Evolutionary conservation across 2,113 vertebrate genomes (phyloP).

Genomic region (Semnopithecus entellus): DNA sequence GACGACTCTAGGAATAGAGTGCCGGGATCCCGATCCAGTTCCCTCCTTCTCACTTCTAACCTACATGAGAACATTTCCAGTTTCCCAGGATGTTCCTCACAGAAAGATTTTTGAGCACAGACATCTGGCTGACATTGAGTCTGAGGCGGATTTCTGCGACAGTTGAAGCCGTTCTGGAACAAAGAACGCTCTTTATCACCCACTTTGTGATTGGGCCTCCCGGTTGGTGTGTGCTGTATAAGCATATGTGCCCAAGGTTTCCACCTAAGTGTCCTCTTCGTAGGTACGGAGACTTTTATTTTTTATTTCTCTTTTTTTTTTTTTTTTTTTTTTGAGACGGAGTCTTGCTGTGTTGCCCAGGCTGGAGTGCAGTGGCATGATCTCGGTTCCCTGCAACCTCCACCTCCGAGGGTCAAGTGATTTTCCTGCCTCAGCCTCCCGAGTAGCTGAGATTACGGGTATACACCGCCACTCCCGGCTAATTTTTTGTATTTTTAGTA

Average conservation of each 20-base stretch:
- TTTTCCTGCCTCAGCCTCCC: too few species aligned
- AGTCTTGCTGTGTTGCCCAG: too few species aligned
- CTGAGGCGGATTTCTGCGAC: not conserved
- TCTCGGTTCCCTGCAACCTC: too few species aligned
- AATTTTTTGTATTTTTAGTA: too few species aligned
- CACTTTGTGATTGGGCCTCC: not conserved
- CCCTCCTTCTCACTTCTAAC: slow-evolving; percentile 37
- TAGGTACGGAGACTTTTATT: not conserved
- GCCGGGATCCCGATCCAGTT: slow-evolving; percentile 29
- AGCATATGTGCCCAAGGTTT: not conserved
- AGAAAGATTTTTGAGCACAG: slow-evolving; percentile 17
- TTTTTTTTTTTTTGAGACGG: too few species aligned
- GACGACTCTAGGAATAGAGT: slow-evolving; percentile 49
- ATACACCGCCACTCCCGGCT: too few species aligned
- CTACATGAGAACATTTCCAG: not conserved
- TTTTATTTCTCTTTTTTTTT: too few species aligned
- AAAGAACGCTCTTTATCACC: not conserved
- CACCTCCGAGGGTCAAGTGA: too few species aligned
- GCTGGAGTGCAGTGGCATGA: too few species aligned
- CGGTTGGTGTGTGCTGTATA: not conserved
- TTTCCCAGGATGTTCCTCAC: not conserved
- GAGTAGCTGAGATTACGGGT: too few species aligned
- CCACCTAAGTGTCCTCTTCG: not conserved
- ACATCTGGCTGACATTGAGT: slow-evolving; percentile 51
- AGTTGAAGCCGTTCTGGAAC: not conserved